phyloP scores from a whole-genome alignment of 2,797 vertebrate genomes.

The Acanthiza pusilla region DNA sequence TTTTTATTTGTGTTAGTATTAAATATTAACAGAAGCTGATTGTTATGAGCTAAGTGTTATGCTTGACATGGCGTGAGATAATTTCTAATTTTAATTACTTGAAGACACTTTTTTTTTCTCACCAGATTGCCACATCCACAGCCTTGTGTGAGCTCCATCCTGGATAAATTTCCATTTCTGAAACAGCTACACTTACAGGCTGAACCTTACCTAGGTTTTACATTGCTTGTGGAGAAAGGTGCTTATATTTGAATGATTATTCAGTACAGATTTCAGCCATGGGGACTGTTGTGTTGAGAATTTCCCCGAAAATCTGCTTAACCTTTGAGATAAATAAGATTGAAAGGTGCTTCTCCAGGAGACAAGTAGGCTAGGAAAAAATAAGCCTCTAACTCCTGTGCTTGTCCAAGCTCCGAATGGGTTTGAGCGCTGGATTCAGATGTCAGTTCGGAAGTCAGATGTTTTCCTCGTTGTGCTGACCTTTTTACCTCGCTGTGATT shows the following conservation, averaged over 20 bases:
- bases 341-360: background rate
- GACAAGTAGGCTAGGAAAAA: background rate
- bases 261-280: background rate
- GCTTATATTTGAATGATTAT: background rate
- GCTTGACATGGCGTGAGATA: background rate
- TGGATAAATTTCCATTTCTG: background rate
- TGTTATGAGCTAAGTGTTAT: background rate
- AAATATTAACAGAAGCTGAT: background rate
- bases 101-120: background rate
- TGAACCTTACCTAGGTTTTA: background rate
- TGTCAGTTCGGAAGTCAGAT: background rate
- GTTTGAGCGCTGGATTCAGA: background rate
- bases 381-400: background rate
- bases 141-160: background rate
- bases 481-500: background rate
- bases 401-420: background rate
- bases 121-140: background rate
- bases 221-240: background rate
- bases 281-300: background rate
- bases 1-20: background rate
- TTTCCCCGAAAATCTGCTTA: background rate
- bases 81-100: background rate
- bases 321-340: background rate
- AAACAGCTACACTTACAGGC: background rate
- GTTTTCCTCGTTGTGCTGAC: background rate